phyloP scores from a whole-genome alignment of 1,140 invertebrate genomes.

The Apis laboriosa region DNA sequence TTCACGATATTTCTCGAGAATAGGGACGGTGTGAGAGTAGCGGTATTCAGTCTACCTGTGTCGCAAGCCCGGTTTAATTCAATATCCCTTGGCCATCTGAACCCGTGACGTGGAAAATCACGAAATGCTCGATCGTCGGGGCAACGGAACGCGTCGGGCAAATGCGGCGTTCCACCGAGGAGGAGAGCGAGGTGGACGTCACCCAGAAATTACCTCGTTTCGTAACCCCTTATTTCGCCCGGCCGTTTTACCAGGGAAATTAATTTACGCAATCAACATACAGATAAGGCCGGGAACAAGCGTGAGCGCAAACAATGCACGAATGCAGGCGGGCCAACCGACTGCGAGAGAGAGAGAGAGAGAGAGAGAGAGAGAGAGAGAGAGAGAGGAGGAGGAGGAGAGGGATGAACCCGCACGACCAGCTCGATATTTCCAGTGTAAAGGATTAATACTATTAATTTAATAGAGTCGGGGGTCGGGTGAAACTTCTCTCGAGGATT shows the following conservation, averaged over 20 bases:
- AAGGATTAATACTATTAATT: conserved; percentile 46
- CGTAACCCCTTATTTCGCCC: not conserved
- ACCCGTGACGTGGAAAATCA: not conserved
- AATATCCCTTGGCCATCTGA: not conserved
- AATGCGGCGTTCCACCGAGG: not conserved
- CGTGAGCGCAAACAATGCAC: conserved; percentile 23
- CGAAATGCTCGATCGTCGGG: not conserved
- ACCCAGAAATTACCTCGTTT: conserved; percentile 23
- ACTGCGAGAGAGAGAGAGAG: too few relatives aligned
- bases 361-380: too few relatives aligned
- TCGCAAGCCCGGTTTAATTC: too few relatives aligned
- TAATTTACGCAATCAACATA: conserved; percentile 34
- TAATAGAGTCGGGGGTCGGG: conserved; percentile 22
- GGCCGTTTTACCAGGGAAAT: conserved; percentile 13
- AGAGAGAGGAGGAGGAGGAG: too few relatives aligned
- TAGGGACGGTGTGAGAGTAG: too few relatives aligned
- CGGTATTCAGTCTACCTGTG: too few relatives aligned
- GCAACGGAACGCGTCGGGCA: not conserved
- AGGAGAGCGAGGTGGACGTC: not conserved
- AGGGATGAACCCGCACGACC: not conserved
- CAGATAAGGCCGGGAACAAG: conserved; percentile 15
- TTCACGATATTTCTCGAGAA: too few relatives aligned
- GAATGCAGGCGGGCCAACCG: not conserved
- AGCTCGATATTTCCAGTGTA: conserved; percentile 20
- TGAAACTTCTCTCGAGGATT: conserved; percentile 18